Percentiles rank a stretch among this genome's conserved stretches.
Evolutionary conservation across 2,113 vertebrate genomes (phyloP).

Genomic region (Urocynchramus pylzowi): DNA sequence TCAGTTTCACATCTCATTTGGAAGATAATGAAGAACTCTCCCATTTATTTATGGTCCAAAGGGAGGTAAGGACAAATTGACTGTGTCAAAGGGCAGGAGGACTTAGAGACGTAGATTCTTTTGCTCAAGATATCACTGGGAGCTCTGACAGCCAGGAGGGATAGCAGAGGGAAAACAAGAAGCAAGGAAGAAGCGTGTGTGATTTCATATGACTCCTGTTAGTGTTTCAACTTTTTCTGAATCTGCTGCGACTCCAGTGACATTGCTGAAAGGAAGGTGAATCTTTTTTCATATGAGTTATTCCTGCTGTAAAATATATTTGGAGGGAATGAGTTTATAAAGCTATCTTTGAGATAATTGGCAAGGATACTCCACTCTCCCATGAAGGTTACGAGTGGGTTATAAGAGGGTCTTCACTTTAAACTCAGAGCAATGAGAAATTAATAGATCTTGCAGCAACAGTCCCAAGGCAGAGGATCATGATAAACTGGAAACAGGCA

Average conservation of each 20-base stretch:
- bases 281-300: constrained; percentile 47
- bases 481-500: constrained; percentile 40
- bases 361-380: constrained; percentile 50
- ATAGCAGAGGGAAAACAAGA: background rate
- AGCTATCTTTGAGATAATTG: constrained; percentile 64
- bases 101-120: background rate
- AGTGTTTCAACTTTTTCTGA: constrained; percentile 3
- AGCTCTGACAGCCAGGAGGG: background rate
- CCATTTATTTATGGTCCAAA: constrained; percentile 57
- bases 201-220: background rate
- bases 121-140: background rate
- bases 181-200: background rate
- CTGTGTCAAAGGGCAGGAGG: constrained; percentile 8
- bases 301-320: constrained; percentile 46
- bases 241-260: constrained; percentile 35
- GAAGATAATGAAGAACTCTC: constrained; percentile 63
- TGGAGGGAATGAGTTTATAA: constrained; percentile 65
- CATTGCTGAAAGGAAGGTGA: constrained; percentile 71
- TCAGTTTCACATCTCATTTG: constrained; percentile 66
- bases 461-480: constrained; percentile 38
- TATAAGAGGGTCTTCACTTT: constrained; percentile 45
- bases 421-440: constrained; percentile 51
- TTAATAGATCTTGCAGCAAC: constrained; percentile 53
- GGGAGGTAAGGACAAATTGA: constrained; percentile 55
- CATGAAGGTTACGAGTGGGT: constrained; percentile 61